Evolutionary conservation across 2,797 vertebrate species (phyloP), one percentile per base, ranked within the genome.

Genomic region (Spondyliosoma cantharus): DNA sequence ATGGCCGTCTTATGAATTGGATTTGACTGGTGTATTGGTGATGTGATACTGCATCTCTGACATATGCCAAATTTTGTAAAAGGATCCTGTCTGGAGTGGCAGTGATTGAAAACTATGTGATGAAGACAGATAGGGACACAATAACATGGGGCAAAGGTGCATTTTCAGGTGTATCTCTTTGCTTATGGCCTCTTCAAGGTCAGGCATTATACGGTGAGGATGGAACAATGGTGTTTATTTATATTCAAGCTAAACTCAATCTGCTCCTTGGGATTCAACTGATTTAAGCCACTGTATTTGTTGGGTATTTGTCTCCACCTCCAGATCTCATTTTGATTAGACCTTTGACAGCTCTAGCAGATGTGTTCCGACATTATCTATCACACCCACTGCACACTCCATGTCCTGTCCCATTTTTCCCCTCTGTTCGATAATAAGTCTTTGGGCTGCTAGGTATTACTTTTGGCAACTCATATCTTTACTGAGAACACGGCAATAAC

Each of bases 171-270:
- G 54, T 68, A 48, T 69, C 19, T 48, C 49, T 64, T 12, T 19
- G 16, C 61, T 54, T 66, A 71, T 20, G 32, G 52, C 42, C 29
- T 81, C n/a, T 64, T 66, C 68, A 24, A 43, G 48, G 56, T 62
- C 68, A 43, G 22, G 29, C 56, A 46, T 63, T 43, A 63, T 64
- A 17, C 54, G 82, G 37, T 73, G 63, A 52, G 22, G 46, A 29
- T 16, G 42, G 8, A 37, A 27, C 22, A 49, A 71, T 67, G n/a
- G 71, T 78, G 25, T 65, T 78, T 3, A 70, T 78, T 22, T 67
- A 37, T 85, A 87, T 86, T 85, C 78, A 71, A 77, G 53, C 71
- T 68, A 14, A 73, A 60, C 37, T 57, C 42, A 71, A 74, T 53
- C 25, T 59, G 59, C 53, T 56, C 49, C 60, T 68, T 24, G 58